These are phyloP conservation scores for Tipula unca DNA, from an alignment of 2,888 invertebrate genomes.

Conservation along the genomic window DNA sequence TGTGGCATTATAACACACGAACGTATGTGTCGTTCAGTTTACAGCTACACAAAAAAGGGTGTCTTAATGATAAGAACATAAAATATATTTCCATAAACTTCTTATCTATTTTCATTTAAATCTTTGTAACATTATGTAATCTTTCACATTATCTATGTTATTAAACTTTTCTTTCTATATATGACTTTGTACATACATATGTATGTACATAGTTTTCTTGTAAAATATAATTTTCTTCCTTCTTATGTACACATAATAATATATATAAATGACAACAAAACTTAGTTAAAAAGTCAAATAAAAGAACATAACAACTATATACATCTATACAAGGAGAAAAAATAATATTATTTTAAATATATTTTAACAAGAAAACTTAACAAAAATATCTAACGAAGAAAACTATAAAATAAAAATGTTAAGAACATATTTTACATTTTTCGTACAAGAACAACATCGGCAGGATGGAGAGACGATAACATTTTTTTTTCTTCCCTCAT, in stretches of 20 bases:
- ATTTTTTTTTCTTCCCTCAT: not conserved
- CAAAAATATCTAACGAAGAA: not conserved
- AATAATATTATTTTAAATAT: conserved; percentile 14
- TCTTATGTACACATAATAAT: not conserved
- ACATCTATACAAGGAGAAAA: not conserved
- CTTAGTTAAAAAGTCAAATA: not conserved
- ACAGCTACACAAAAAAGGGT: not conserved
- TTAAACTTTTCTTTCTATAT: not conserved
- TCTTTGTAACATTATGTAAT: not conserved
- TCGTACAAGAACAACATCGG: not conserved
- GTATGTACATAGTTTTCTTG: not conserved
- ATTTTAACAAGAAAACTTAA: conserved; percentile 14
- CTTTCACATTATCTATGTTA: conserved; percentile 14
- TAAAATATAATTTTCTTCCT: not conserved
- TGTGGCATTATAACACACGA: not conserved
- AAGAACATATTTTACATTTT: not conserved
- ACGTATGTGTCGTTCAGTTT: not conserved
- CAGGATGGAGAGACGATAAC: not conserved
- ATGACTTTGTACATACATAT: no score
- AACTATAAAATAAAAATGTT: conserved; percentile 14
- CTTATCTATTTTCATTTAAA: not conserved
- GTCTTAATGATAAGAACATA: not conserved
- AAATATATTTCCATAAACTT: not conserved
- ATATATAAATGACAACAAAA: not conserved
- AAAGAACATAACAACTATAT: not conserved